A percentile compares a stretch with the other conserved stretches of the same genome.
Conservation (phyloP, 2,797 vertebrate genomes). For the Mallotus villosus region DNA sequence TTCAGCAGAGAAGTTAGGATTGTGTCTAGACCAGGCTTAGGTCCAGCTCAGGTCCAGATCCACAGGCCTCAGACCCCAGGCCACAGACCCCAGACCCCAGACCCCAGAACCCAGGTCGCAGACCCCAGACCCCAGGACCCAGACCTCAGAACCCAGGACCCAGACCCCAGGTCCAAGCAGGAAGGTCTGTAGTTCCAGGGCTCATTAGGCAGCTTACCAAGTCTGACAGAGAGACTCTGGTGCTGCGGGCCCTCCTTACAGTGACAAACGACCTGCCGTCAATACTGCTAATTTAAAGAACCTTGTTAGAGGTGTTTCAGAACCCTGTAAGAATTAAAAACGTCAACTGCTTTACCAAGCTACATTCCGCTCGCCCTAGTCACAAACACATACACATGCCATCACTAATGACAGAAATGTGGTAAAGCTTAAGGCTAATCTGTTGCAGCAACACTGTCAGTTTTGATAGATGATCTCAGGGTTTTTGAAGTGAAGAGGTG, state of each 20-base stretch:
- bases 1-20: no score
- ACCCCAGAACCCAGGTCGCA: no score
- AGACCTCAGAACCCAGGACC: neutral
- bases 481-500: constrained; percentile 2
- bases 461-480: constrained; percentile 12
- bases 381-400: constrained; percentile 11
- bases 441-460: constrained; percentile 17
- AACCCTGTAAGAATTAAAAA: neutral
- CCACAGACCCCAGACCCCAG: neutral
- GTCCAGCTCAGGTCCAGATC: no score
- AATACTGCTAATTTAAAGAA: constrained; percentile 14
- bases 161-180: neutral
- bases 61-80: neutral
- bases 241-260: constrained; percentile 7
- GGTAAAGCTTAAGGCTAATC: constrained; percentile 31
- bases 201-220: constrained; percentile 16
- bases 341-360: neutral
- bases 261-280: constrained; percentile 25
- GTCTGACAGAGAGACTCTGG: constrained; percentile 11
- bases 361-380: neutral
- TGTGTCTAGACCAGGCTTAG: no score
- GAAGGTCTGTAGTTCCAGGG: constrained; percentile 1
- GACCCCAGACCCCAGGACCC: neutral
- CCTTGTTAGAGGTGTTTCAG: constrained; percentile 12
- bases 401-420: constrained; percentile 34